Conservation (phyloP, 2,113 vertebrate genomes). For the Hyperopisus bebe region DNA sequence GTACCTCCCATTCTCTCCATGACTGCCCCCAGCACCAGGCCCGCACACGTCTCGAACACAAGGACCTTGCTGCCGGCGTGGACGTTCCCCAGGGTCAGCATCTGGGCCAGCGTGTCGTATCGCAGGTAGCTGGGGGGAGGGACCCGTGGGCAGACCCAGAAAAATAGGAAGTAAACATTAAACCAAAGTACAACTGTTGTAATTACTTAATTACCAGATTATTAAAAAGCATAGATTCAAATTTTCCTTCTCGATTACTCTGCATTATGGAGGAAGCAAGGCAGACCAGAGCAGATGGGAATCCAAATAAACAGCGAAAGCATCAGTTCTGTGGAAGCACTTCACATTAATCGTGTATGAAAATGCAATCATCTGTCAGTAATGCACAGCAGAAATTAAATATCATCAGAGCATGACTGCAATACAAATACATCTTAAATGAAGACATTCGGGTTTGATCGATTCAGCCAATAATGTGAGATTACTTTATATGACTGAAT, state of each 20-base stretch:
- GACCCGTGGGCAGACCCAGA: background rate
- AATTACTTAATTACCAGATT: background rate
- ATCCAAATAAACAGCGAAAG: background rate
- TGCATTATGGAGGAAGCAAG: background rate
- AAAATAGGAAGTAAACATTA: background rate
- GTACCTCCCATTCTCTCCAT: constrained; percentile 96
- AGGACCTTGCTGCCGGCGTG: constrained; percentile 88
- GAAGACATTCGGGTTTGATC: background rate
- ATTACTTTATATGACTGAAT: background rate
- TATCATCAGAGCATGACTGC: background rate
- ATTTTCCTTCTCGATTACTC: background rate
- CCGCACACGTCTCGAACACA: constrained; percentile 88
- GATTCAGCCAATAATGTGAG: background rate
- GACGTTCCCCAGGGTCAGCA: constrained; percentile 85
- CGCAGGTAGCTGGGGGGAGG: constrained; percentile 73
- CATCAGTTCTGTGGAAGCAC: background rate
- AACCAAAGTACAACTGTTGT: background rate
- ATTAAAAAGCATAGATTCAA: background rate
- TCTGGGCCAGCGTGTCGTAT: constrained; percentile 89
- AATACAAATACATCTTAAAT: background rate
- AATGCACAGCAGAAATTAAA: background rate
- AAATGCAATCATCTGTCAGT: background rate
- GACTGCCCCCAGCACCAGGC: constrained; percentile 82
- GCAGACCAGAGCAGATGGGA: background rate
- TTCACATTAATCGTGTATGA: background rate